A percentile compares a stretch with the other conserved stretches of the same genome.
Conservation (phyloP, 1,140 invertebrate species). For the Mesaphorura yosii region DNA sequence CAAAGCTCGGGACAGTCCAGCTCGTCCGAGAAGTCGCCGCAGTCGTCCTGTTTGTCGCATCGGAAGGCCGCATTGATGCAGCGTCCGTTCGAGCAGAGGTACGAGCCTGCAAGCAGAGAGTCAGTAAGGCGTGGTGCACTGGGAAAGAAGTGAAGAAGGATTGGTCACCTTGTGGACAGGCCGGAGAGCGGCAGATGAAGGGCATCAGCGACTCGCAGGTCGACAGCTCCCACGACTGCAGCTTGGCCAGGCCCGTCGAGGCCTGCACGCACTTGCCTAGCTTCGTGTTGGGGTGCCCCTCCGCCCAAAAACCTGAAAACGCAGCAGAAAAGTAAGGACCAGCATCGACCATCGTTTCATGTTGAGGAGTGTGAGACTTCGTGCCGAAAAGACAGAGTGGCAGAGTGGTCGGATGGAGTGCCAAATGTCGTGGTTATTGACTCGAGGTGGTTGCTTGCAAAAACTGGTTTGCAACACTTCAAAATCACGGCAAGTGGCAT, state of each 20-base stretch:
- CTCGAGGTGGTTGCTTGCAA: too few relatives aligned
- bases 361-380: too few relatives aligned
- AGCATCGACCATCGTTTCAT: too few relatives aligned
- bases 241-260: conserved; percentile 23
- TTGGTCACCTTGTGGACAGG: conserved; percentile 65
- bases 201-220: conserved; percentile 86
- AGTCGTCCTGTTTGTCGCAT: conserved; percentile 87
- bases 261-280: conserved; percentile 31
- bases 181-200: conserved; percentile 80
- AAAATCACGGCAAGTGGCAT: too few relatives aligned
- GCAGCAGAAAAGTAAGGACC: too few relatives aligned
- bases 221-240: conserved; percentile 81
- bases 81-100: conserved; percentile 82
- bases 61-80: conserved; percentile 80
- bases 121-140: background rate
- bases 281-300: conserved; percentile 64
- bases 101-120: conserved; percentile 48
- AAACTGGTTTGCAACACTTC: too few relatives aligned
- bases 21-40: conserved; percentile 83
- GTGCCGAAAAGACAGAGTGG: too few relatives aligned
- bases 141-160: background rate
- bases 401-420: too few relatives aligned
- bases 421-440: too few relatives aligned
- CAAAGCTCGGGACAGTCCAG: conserved; percentile 76
- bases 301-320: conserved; percentile 65